A percentile compares a stretch with the other conserved stretches of the same genome.
phyloP scores from a whole-genome alignment of 2,888 invertebrate species.

The Aquatica leii region DNA sequence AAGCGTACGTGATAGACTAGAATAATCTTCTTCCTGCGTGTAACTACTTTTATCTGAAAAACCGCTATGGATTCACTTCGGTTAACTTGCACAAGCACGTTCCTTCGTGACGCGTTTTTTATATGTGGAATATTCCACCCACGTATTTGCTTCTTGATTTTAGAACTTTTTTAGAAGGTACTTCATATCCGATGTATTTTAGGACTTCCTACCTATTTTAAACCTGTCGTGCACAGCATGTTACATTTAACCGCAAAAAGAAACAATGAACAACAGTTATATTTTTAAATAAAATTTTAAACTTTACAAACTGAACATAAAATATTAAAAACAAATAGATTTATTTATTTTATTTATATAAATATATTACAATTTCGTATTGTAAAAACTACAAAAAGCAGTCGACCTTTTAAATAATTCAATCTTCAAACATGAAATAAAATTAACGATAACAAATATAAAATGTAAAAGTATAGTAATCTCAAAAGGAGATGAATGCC shows the following conservation, averaged over 20 bases:
- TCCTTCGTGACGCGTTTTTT: constrained; percentile 43
- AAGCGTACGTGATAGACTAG: constrained; percentile 27
- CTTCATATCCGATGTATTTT: constrained; percentile 37
- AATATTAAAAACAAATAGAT: too few relatives aligned
- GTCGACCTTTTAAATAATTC: too few relatives aligned
- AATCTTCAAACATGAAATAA: too few relatives aligned
- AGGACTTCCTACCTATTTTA: constrained; percentile 31
- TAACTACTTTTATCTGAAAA: constrained; percentile 37
- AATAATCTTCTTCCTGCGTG: constrained; percentile 26
- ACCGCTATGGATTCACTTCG: constrained; percentile 36
- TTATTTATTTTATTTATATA: too few relatives aligned
- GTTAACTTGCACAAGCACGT: constrained; percentile 42
- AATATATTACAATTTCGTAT: too few relatives aligned
- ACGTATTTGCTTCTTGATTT: constrained; percentile 41
- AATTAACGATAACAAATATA: too few relatives aligned
- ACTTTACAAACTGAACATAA: too few relatives aligned
- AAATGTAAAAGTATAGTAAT: too few relatives aligned
- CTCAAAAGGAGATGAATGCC: too few relatives aligned
- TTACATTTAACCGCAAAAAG: constrained; percentile 13
- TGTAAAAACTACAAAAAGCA: too few relatives aligned
- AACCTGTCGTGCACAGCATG: constrained; percentile 23
- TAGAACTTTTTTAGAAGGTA: constrained; percentile 35
- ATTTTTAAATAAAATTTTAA: not conserved
- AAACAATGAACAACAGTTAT: constrained; percentile 12
- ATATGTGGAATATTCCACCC: constrained; percentile 45